These are phyloP conservation scores for Cnemophilus loriae DNA, from an alignment of 2,113 vertebrate genomes.

Conservation along the genomic window DNA sequence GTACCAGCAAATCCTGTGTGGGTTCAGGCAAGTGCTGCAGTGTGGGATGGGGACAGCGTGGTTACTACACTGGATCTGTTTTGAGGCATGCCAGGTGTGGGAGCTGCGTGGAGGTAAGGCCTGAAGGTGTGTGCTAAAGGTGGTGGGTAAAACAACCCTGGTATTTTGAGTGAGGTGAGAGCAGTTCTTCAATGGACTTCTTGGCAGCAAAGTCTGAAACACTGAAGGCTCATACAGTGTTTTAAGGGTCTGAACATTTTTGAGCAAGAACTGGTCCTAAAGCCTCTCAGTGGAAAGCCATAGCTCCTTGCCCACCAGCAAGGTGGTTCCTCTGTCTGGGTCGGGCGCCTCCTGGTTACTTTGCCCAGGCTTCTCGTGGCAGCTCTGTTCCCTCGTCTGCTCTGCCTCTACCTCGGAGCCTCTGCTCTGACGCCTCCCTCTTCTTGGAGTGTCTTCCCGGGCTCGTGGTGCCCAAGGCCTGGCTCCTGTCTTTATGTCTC, in stretches of 20 bases:
- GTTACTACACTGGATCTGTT: accelerated
- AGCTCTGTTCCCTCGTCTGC: too few species aligned
- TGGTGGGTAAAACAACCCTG: neutral
- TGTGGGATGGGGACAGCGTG: too few species aligned
- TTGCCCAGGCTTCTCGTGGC: neutral
- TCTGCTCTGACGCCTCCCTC: accelerated
- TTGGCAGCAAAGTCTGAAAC: too few species aligned
- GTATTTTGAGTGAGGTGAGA: neutral
- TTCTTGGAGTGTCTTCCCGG: accelerated
- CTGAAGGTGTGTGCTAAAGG: neutral
- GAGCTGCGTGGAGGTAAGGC: neutral
- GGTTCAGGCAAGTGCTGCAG: neutral
- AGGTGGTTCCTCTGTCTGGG: accelerated
- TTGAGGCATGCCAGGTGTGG: accelerated
- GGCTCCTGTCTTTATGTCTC: accelerated
- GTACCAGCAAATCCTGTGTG: too few species aligned
- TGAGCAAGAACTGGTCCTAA: neutral
- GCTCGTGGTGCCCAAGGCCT: too few species aligned
- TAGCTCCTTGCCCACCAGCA: too few species aligned
- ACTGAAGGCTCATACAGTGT: accelerated
- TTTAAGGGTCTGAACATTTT: neutral
- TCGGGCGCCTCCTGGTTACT: accelerated
- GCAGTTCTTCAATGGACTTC: neutral
- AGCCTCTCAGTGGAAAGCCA: accelerated
- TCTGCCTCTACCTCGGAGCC: neutral